These are phyloP conservation scores for Leptopilina drosophilae DNA, from an alignment of 2,888 invertebrate species.

Conservation along the genomic window DNA sequence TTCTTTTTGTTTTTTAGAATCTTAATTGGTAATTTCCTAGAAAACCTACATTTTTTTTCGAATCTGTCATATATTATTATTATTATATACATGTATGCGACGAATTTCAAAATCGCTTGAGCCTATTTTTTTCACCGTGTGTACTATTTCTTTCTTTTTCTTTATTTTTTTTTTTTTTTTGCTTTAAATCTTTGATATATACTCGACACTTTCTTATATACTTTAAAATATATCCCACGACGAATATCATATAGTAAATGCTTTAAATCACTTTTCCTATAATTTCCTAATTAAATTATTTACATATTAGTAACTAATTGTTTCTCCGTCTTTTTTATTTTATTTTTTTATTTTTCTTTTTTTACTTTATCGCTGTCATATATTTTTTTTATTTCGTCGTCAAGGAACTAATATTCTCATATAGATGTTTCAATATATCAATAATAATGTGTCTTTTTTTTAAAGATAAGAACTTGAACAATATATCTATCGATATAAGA, in stretches of 20 bases:
- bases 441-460: slow-evolving; percentile 45
- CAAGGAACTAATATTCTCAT: slow-evolving; percentile 50
- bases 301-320: slow-evolving; percentile 46
- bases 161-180: too few relatives aligned
- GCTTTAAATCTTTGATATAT: slow-evolving; percentile 38
- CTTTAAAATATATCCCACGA: slow-evolving; percentile 69
- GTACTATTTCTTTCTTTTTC: neutral
- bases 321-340: slow-evolving; percentile 10
- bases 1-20: slow-evolving; percentile 43
- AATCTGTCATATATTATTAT: slow-evolving; percentile 51
- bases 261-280: slow-evolving; percentile 44
- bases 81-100: slow-evolving; percentile 42
- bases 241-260: slow-evolving; percentile 59
- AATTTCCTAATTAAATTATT: slow-evolving; percentile 53
- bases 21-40: slow-evolving; percentile 36
- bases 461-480: slow-evolving; percentile 38
- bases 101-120: slow-evolving; percentile 57
- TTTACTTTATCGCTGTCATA: slow-evolving; percentile 11
- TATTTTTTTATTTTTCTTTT: neutral
- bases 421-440: slow-evolving; percentile 48
- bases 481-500: slow-evolving; percentile 38
- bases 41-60: slow-evolving; percentile 30
- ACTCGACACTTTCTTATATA: slow-evolving; percentile 57
- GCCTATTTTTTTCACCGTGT: slow-evolving; percentile 52
- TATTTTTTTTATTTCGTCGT: slow-evolving; percentile 22